A percentile compares a stretch with the other conserved stretches of the same genome.
phyloP scores from a whole-genome alignment of 2,888 invertebrate genomes.

The Sylvicola cinctus region DNA sequence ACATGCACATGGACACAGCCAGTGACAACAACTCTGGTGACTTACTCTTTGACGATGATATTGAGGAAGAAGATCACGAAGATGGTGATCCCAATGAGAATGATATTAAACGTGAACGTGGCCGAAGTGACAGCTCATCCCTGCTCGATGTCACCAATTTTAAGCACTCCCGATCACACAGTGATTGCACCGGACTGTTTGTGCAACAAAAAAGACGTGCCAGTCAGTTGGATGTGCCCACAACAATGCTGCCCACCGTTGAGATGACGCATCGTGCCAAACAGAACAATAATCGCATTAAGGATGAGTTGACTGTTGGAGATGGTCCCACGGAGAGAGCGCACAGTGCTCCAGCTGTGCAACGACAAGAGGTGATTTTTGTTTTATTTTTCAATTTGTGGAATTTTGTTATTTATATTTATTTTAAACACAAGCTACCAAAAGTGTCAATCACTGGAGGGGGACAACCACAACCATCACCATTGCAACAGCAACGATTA shows the following conservation, averaged over 20 bases:
- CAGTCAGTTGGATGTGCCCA: neutral
- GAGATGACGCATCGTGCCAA: neutral
- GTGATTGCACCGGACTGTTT: constrained; percentile 10
- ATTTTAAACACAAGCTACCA: neutral
- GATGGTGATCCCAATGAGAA: neutral
- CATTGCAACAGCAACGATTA: constrained; percentile 7
- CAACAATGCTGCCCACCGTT: neutral
- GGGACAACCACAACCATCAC: neutral
- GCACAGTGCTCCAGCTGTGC: constrained; percentile 7
- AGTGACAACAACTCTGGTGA: constrained; percentile 11
- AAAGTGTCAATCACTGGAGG: neutral
- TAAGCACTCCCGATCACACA: constrained; percentile 12
- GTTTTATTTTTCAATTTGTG: too few species aligned
- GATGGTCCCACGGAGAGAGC: constrained; percentile 5
- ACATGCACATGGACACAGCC: constrained; percentile 6
- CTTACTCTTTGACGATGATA: constrained; percentile 10
- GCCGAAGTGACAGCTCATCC: constrained; percentile 1
- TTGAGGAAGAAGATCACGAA: neutral
- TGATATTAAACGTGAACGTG: neutral
- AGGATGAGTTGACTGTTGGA: neutral
- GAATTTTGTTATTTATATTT: too few species aligned
- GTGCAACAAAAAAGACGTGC: neutral
- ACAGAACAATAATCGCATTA: neutral
- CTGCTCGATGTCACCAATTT: constrained; percentile 7
- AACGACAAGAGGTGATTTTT: neutral